Conservation (phyloP, 2,888 invertebrate species). For the Metalampra italica region DNA sequence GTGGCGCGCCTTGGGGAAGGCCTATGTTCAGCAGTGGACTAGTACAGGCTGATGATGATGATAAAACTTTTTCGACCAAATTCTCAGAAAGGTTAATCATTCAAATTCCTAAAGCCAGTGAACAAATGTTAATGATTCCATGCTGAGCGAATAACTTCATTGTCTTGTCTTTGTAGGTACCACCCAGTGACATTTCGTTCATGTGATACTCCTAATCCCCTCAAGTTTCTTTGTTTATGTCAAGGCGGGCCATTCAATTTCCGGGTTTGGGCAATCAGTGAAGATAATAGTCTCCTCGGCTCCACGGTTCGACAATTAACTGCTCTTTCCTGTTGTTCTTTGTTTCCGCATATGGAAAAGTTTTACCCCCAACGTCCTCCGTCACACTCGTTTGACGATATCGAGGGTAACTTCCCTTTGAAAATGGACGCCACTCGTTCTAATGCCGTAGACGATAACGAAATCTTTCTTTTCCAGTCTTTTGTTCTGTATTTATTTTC, state of each 20-base stretch:
- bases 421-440: not conserved
- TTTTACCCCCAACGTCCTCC: too few relatives aligned
- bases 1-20: too few relatives aligned
- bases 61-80: too few relatives aligned
- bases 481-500: not conserved
- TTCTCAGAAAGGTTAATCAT: too few relatives aligned
- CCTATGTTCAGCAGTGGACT: too few relatives aligned
- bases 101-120: too few relatives aligned
- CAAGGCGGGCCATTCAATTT: constrained; percentile 13
- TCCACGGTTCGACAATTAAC: constrained; percentile 10
- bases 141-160: too few relatives aligned
- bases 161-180: too few relatives aligned
- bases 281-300: constrained; percentile 10
- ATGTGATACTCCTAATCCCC: not conserved
- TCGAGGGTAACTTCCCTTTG: not conserved
- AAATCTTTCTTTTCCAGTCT: not conserved
- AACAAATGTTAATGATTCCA: too few relatives aligned
- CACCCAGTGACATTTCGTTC: not conserved
- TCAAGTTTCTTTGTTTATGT: constrained; percentile 9
- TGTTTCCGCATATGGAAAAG: not conserved
- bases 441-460: not conserved
- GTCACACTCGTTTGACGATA: not conserved
- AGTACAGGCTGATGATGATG: too few relatives aligned
- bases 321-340: not conserved
- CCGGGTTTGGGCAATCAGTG: constrained; percentile 12